phyloP scores from a whole-genome alignment of 2,113 vertebrate genomes.

The Pteruthius melanotis region DNA sequence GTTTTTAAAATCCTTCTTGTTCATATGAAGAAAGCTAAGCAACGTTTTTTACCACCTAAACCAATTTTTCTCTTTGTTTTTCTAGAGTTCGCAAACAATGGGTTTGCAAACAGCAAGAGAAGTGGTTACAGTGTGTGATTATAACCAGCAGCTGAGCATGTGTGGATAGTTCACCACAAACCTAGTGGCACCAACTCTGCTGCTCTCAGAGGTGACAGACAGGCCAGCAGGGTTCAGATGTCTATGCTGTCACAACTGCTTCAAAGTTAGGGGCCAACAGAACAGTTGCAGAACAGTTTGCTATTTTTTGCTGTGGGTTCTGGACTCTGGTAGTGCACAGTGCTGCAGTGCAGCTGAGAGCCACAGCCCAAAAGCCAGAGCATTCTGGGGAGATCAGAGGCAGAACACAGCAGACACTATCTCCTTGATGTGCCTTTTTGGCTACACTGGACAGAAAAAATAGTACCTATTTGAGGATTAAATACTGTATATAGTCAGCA shows the following conservation, averaged over 20 bases:
- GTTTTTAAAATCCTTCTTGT: neutral
- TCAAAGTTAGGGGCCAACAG: neutral
- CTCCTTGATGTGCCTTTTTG: neutral
- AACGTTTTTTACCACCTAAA: neutral
- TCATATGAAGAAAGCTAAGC: neutral
- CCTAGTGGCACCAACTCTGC: neutral
- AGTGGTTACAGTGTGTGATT: neutral
- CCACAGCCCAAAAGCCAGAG: neutral
- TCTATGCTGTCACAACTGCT: neutral
- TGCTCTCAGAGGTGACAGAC: neutral
- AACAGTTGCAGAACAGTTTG: neutral
- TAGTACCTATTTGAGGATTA: neutral
- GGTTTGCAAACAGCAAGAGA: conserved; percentile 10
- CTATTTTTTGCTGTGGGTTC: neutral
- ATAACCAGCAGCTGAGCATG: neutral
- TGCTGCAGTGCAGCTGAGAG: neutral
- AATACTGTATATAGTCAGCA: neutral
- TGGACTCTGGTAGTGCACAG: neutral
- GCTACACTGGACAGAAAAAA: neutral
- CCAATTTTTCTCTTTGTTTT: neutral
- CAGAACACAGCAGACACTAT: neutral
- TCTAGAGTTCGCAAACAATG: neutral
- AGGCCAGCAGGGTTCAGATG: neutral
- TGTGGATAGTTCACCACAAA: neutral
- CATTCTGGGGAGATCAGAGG: neutral